These are phyloP conservation scores for Cyanoderma ruficeps DNA, from an alignment of 2,113 vertebrate species.

Conservation along the genomic window DNA sequence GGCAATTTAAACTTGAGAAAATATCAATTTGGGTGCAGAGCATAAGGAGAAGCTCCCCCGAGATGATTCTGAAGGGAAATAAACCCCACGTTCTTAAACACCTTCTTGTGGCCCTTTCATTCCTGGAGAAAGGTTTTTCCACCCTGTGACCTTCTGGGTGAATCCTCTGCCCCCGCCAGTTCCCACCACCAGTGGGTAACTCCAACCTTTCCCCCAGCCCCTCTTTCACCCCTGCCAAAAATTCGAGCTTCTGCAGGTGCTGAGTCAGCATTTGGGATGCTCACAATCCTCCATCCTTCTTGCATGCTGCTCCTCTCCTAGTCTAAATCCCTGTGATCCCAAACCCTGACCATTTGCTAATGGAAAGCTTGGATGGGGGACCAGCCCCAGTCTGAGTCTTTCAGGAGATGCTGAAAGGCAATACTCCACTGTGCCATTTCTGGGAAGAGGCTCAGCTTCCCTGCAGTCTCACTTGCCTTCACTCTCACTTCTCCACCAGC, in stretches of 20 bases:
- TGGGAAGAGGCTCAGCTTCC: slow-evolving; percentile 1
- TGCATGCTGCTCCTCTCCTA: not conserved
- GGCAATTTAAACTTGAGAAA: not conserved
- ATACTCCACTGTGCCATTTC: not conserved
- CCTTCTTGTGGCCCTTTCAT: fast-evolving
- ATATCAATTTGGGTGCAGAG: not conserved
- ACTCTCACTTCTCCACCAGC: not conserved
- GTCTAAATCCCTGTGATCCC: not conserved
- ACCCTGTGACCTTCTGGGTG: not conserved
- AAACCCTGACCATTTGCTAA: not conserved
- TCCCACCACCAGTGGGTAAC: not conserved
- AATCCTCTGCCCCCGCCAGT: not conserved
- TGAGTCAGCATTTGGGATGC: not conserved
- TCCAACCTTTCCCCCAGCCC: not conserved
- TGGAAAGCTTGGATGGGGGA: fast-evolving
- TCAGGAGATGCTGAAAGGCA: not conserved
- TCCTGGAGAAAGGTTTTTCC: not conserved
- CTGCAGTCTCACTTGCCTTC: not conserved
- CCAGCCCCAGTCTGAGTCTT: not conserved
- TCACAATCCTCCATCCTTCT: not conserved
- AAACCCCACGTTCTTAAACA: not conserved
- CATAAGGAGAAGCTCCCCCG: not conserved
- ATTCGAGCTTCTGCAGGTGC: not conserved
- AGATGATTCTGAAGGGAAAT: not conserved
- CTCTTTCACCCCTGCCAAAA: not conserved